Evolutionary conservation across 2,113 vertebrate genomes (phyloP).

Genomic region (Neolamprologus sp.): DNA sequence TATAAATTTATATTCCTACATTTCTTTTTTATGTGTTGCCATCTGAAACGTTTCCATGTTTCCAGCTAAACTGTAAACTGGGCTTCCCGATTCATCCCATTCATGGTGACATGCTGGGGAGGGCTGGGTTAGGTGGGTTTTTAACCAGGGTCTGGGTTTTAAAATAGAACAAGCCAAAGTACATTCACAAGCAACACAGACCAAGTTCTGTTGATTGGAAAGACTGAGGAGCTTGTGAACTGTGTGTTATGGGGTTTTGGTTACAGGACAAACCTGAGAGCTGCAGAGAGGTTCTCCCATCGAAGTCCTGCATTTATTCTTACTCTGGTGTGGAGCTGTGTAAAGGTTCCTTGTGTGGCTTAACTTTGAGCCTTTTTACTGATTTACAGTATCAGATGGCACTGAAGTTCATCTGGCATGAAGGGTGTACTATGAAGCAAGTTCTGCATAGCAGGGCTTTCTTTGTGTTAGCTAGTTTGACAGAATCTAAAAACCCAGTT

Average conservation of each 20-base stretch:
- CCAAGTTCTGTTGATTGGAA: slow-evolving; percentile 72
- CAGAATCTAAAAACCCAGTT: not conserved
- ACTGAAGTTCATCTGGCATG: slow-evolving; percentile 6
- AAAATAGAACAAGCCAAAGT: slow-evolving; percentile 76
- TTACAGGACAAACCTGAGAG: slow-evolving; percentile 51
- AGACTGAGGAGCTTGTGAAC: slow-evolving; percentile 75
- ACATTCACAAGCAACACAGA: slow-evolving; percentile 71
- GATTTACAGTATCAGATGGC: slow-evolving; percentile 27
- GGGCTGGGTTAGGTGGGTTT: slow-evolving; percentile 32
- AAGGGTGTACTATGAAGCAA: not conserved
- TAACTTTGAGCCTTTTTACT: slow-evolving; percentile 30
- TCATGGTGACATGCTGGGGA: slow-evolving; percentile 50
- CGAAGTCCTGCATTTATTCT: slow-evolving; percentile 49
- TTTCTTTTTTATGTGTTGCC: slow-evolving; percentile 28
- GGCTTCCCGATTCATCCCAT: slow-evolving; percentile 62
- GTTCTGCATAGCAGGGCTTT: not conserved
- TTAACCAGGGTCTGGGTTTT: slow-evolving; percentile 61
- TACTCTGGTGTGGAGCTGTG: slow-evolving; percentile 13
- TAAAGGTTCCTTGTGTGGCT: slow-evolving; percentile 50
- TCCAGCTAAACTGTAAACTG: slow-evolving; percentile 61
- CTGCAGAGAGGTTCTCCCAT: slow-evolving; percentile 50
- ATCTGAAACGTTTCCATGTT: slow-evolving; percentile 56
- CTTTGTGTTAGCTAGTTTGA: not conserved
- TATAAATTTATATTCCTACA: not conserved
- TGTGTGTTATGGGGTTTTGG: slow-evolving; percentile 66